Conservation (phyloP, 2,888 invertebrate genomes). For the Pilophorus perplexus region DNA sequence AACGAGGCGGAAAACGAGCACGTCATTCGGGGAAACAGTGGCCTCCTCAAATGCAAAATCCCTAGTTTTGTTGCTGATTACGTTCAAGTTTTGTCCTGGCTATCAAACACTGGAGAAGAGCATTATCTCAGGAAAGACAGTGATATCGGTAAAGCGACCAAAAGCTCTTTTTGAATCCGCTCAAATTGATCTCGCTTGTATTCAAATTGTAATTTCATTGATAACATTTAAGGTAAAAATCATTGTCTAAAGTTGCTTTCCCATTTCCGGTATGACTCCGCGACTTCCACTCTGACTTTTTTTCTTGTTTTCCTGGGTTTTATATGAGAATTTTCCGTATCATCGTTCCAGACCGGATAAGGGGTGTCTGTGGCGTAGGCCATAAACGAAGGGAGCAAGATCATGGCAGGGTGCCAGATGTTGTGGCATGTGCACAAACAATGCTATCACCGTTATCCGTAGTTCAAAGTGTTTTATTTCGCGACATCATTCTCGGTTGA, state of each 20-base stretch:
- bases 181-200: not conserved
- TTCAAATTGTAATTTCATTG: no score
- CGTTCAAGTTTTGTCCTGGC: constrained; percentile 81
- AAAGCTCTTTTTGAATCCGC: no score
- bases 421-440: constrained; percentile 7
- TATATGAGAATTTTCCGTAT: no score
- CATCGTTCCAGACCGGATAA: no score
- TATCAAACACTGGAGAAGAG: constrained; percentile 55
- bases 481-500: no score
- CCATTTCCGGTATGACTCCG: not conserved
- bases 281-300: not conserved
- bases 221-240: no score
- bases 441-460: constrained; percentile 3
- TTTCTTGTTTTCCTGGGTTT: not conserved
- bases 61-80: constrained; percentile 93
- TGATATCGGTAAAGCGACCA: constrained; percentile 33
- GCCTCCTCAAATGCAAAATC: constrained; percentile 83
- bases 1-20: constrained; percentile 85
- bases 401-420: constrained; percentile 8
- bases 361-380: no score
- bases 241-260: not conserved
- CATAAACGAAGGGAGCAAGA: no score
- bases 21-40: constrained; percentile 85
- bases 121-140: constrained; percentile 4
- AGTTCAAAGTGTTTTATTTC: no score